Conservation (phyloP, 2,797 vertebrate species). For the Sebastes iracundus region DNA sequence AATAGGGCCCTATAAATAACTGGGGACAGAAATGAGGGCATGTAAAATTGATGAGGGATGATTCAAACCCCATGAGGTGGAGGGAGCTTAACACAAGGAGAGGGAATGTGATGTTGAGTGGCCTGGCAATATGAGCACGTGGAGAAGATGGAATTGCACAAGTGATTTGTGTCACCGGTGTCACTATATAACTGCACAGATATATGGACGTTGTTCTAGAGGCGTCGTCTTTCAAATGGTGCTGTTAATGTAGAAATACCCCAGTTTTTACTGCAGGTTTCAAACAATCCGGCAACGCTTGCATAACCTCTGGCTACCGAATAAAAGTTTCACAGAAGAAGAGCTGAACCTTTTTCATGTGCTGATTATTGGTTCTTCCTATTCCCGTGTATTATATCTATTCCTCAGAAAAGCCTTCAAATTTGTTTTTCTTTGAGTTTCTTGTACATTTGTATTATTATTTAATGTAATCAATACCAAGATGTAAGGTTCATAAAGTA, state of each 20-base stretch:
- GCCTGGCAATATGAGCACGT: conserved; percentile 36
- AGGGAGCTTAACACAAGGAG: conserved; percentile 45
- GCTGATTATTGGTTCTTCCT: background rate
- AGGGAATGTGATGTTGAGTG: conserved; percentile 49
- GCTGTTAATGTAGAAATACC: conserved; percentile 9
- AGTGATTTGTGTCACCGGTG: conserved; percentile 41
- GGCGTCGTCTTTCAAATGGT: conserved; percentile 2
- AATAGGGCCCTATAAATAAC: conserved; percentile 83
- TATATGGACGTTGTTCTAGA: conserved; percentile 10
- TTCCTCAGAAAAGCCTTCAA: background rate
- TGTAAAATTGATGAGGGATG: conserved; percentile 82
- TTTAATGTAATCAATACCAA: background rate
- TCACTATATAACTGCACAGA: conserved; percentile 15
- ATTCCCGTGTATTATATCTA: background rate
- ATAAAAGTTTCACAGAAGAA: conserved; percentile 14
- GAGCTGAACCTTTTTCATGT: background rate
- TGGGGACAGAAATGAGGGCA: conserved; percentile 79
- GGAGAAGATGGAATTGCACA: conserved; percentile 19
- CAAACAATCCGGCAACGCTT: background rate
- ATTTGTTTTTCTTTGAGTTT: background rate
- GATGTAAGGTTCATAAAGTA: background rate
- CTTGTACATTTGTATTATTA: background rate
- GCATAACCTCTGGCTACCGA: conserved; percentile 4
- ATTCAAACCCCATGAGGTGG: conserved; percentile 72
- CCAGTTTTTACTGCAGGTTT: conserved; percentile 12